Percentiles rank a stretch among this genome's conserved stretches.
phyloP scores from a whole-genome alignment of 2,113 vertebrate genomes.

The Oncorhynchus kisutch region DNA sequence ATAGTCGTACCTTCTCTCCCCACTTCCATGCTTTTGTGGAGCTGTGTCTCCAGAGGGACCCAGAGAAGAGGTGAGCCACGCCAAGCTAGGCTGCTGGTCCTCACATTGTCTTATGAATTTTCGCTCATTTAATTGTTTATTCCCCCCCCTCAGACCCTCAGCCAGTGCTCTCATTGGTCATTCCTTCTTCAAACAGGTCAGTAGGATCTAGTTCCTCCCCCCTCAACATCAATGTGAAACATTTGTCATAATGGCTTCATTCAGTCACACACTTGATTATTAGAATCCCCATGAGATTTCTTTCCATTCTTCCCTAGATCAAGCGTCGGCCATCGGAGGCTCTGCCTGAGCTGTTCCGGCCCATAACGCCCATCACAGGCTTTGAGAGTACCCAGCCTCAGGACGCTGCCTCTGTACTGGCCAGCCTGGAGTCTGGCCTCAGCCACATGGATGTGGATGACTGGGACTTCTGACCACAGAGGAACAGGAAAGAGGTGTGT shows the following conservation, averaged over 20 bases:
- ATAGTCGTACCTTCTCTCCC: constrained; percentile 89
- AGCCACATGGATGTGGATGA: constrained; percentile 93
- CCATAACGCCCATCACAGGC: constrained; percentile 83
- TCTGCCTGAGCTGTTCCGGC: constrained; percentile 87
- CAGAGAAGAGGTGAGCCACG: constrained; percentile 80
- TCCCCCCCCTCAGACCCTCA: constrained; percentile 78
- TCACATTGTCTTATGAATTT: not conserved
- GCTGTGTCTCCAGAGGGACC: constrained; percentile 90
- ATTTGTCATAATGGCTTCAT: not conserved
- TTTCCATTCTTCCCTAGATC: constrained; percentile 72
- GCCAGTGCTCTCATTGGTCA: constrained; percentile 85
- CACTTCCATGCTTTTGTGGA: constrained; percentile 94
- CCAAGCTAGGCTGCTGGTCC: not conserved
- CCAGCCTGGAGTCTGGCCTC: constrained; percentile 84
- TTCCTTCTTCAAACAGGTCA: constrained; percentile 97
- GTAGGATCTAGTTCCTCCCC: constrained; percentile 9
- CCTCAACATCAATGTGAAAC: not conserved
- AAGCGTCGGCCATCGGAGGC: constrained; percentile 89
- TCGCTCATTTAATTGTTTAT: not conserved
- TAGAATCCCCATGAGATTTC: not conserved
- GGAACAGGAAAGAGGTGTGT: not conserved
- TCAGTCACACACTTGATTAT: not conserved
- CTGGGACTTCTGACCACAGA: constrained; percentile 90
- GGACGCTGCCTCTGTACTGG: constrained; percentile 81
- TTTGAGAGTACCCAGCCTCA: constrained; percentile 75